Percentiles rank a stretch among this genome's conserved stretches.
phyloP scores from a whole-genome alignment of 1,140 invertebrate genomes.

The Aphidius ervi region DNA sequence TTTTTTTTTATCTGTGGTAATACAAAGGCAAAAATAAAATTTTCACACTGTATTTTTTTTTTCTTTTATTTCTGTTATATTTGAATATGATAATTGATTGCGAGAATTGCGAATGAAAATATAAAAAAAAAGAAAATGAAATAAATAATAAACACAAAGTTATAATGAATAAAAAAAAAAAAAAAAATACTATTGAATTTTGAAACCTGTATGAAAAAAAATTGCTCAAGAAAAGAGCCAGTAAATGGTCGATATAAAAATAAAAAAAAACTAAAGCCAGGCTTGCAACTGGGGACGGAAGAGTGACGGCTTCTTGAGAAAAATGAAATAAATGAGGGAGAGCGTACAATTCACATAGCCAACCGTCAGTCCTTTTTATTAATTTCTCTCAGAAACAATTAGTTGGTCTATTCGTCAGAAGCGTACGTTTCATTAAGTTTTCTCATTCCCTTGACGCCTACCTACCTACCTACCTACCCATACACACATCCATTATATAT shows the following conservation, averaged over 20 bases:
- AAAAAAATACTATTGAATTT: neutral
- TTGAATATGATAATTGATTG: too few species aligned
- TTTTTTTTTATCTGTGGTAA: neutral
- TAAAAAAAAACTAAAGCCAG: conserved; percentile 3
- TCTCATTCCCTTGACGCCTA: conserved; percentile 22
- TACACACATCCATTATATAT: neutral
- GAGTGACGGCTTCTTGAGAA: conserved; percentile 17
- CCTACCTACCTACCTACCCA: neutral
- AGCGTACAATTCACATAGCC: conserved; percentile 7
- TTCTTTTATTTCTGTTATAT: too few species aligned
- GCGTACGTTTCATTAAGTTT: conserved; percentile 51
- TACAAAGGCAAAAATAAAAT: too few species aligned
- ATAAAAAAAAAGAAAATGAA: conserved; percentile 10
- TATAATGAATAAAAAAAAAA: conserved; percentile 12
- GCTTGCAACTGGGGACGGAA: neutral
- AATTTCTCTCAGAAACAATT: conserved; percentile 55
- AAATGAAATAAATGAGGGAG: conserved; percentile 19
- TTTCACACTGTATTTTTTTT: too few species aligned
- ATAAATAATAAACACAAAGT: conserved; percentile 23
- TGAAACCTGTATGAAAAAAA: neutral
- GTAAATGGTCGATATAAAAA: conserved; percentile 12
- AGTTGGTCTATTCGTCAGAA: conserved; percentile 54
- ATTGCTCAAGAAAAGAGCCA: neutral
- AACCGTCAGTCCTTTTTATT: conserved; percentile 47
- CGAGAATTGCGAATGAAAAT: conserved; percentile 8